Evolutionary conservation across 35 echinoderm and acorn worm genomes (phyloP).

Genomic region (Diadema setosum): DNA sequence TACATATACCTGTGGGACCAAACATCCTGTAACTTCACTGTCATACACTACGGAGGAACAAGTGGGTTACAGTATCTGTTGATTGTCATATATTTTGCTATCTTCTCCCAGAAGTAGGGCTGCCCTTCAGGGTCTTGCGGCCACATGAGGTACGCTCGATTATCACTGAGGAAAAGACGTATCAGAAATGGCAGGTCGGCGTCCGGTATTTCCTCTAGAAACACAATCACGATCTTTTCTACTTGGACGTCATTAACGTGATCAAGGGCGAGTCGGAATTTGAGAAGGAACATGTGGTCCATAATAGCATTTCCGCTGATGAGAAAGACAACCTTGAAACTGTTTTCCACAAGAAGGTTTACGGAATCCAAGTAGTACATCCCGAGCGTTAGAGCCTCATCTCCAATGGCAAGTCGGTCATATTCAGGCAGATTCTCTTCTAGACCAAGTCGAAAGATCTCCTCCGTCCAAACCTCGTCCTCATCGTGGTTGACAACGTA

Average conservation of each 20-base stretch:
- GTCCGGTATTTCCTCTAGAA: not conserved
- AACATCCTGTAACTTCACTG: too few species aligned
- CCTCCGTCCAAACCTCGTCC: not conserved
- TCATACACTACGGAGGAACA: too few species aligned
- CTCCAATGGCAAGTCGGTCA: not conserved
- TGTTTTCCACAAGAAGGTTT: not conserved
- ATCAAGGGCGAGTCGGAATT: not conserved
- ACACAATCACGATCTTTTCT: not conserved
- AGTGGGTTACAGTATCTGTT: too few species aligned
- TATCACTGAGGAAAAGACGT: not conserved
- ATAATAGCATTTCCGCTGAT: not conserved
- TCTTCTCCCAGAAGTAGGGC: not conserved
- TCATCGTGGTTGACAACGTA: not conserved
- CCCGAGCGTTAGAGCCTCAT: not conserved
- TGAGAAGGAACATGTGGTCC: not conserved
- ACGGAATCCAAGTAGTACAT: not conserved
- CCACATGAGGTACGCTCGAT: not conserved
- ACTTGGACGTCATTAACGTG: not conserved
- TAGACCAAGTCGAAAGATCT: not conserved
- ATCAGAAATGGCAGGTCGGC: not conserved
- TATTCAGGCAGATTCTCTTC: not conserved
- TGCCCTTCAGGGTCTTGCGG: not conserved
- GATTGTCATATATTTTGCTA: not conserved
- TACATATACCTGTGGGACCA: too few species aligned
- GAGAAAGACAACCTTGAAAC: not conserved